Percentiles rank a stretch among this genome's conserved stretches.
Conservation (phyloP, 2,888 invertebrate species). For the Pseudococcus viburni region DNA sequence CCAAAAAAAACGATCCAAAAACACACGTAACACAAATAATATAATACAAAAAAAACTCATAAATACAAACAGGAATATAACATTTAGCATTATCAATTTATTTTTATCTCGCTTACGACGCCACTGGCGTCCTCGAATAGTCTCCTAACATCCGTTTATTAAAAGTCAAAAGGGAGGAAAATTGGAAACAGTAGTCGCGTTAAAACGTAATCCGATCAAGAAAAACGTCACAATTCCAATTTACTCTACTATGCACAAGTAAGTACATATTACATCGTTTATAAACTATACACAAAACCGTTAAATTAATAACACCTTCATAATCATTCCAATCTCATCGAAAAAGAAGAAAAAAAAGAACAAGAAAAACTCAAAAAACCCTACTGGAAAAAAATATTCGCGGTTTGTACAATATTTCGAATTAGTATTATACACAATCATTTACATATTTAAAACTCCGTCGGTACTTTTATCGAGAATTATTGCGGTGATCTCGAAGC, state of each 20-base stretch:
- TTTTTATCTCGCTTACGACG: not conserved
- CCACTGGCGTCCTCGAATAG: not conserved
- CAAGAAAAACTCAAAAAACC: not conserved
- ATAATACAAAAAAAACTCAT: slow-evolving; percentile 51
- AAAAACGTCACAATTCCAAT: not conserved
- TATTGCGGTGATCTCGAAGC: not conserved
- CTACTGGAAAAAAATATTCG: not conserved
- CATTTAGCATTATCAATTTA: not conserved
- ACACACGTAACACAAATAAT: slow-evolving; percentile 26
- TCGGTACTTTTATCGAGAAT: not conserved
- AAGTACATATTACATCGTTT: not conserved
- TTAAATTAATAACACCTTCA: not conserved
- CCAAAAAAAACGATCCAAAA: not conserved
- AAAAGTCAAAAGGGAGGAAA: not conserved
- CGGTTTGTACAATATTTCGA: not conserved
- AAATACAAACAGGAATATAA: slow-evolving; percentile 50
- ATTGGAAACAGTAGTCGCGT: not conserved
- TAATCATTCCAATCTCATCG: not conserved
- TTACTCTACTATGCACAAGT: not conserved
- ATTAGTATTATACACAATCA: slow-evolving; percentile 6
- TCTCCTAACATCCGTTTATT: not conserved
- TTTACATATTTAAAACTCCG: not conserved
- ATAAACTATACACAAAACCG: not conserved
- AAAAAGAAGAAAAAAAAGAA: slow-evolving; percentile 21
- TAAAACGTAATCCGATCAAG: slow-evolving; percentile 5